A percentile compares a stretch with the other conserved stretches of the same genome.
phyloP scores from a whole-genome alignment of 2,888 invertebrate species.

The Ligdia adustata region DNA sequence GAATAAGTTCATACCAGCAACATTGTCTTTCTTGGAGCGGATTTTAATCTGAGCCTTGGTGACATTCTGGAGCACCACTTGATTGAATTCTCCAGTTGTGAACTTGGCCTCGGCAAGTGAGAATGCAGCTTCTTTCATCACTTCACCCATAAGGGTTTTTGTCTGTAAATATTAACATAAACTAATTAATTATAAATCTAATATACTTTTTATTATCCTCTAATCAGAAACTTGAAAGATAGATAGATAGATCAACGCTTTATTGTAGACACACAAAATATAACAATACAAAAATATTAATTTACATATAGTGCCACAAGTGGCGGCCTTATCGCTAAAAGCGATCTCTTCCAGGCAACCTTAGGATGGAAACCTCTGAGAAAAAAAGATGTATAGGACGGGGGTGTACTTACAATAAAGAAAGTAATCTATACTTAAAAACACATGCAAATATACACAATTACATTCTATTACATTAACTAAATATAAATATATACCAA shows the following conservation, averaged over 20 bases:
- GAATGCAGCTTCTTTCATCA: constrained; percentile 99
- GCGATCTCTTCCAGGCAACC: too few relatives aligned
- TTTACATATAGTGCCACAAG: too few relatives aligned
- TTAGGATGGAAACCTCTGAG: too few relatives aligned
- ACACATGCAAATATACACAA: too few relatives aligned
- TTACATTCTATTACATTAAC: too few relatives aligned
- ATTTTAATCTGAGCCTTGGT: constrained; percentile 99
- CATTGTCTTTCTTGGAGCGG: constrained; percentile 98
- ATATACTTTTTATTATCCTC: background rate
- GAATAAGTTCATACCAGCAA: constrained; percentile 96
- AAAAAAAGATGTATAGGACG: too few relatives aligned
- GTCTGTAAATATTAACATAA: constrained; percentile 85
- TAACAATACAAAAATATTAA: too few relatives aligned
- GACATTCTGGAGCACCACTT: constrained; percentile 98
- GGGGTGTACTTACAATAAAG: too few relatives aligned
- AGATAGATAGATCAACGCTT: constrained; percentile 3
- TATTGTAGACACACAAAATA: too few relatives aligned
- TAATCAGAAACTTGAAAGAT: background rate
- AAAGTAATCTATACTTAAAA: too few relatives aligned
- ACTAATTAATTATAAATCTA: background rate
- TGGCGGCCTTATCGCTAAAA: too few relatives aligned
- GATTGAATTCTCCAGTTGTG: constrained; percentile 98
- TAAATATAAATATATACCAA: too few relatives aligned
- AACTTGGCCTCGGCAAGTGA: constrained; percentile 99
- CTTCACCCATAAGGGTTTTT: constrained; percentile 98